Percentiles rank a stretch among this genome's conserved stretches.
These are phyloP conservation scores for Chamaedrilus cognettii DNA, from an alignment of 2,888 invertebrate species.

Conservation along the genomic window DNA sequence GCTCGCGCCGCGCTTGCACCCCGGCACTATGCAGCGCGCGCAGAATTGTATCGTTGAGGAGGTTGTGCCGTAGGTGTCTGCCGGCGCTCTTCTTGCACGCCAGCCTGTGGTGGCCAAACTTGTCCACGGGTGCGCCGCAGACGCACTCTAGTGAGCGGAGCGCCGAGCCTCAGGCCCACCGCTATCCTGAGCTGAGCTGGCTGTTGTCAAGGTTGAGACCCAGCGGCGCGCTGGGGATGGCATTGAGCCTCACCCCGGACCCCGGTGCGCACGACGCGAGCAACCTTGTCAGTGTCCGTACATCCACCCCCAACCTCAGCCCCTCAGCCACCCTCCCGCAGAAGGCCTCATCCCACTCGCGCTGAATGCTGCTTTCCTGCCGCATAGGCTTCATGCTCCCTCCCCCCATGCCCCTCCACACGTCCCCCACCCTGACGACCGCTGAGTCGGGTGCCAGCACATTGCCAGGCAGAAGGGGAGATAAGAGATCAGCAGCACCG, in stretches of 20 bases:
- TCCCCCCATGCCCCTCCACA: background rate
- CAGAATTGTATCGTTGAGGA: background rate
- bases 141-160: too few species aligned
- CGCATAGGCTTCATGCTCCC: background rate
- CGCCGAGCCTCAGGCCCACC: too few species aligned
- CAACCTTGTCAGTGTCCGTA: background rate
- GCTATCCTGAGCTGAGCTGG: too few species aligned
- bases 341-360: background rate
- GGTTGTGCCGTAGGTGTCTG: background rate
- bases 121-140: background rate
- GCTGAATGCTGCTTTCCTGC: background rate
- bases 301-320: background rate
- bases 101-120: background rate
- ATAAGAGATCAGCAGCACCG: background rate
- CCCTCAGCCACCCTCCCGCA: background rate
- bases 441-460: background rate
- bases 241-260: background rate
- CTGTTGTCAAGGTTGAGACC: background rate
- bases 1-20: background rate
- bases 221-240: background rate
- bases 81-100: background rate
- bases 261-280: background rate
- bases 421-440: background rate
- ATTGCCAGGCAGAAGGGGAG: background rate
- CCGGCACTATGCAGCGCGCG: background rate